Evolutionary conservation across 1,140 invertebrate species (phyloP).

Genomic region (Lasioglossum albipes): DNA sequence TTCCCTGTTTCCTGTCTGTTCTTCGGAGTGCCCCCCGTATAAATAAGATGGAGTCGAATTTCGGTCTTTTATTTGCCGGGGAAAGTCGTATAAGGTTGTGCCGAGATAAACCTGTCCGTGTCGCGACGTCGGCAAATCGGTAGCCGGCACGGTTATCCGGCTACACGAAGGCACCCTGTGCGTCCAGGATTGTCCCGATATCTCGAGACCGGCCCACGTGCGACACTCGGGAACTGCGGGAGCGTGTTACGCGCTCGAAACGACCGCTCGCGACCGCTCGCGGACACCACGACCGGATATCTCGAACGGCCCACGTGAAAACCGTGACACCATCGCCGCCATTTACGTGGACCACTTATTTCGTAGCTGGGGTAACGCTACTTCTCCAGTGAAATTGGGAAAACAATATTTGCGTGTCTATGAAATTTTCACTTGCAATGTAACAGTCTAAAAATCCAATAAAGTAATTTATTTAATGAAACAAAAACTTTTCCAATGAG

Average conservation of each 20-base stretch:
- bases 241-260: conserved; percentile 55
- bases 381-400: no score
- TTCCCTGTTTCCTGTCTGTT: conserved; percentile 23
- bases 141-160: conserved; percentile 48
- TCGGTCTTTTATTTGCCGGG: conserved; percentile 13
- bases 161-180: conserved; percentile 50
- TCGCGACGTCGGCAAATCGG: conserved; percentile 48
- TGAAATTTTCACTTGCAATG: no score
- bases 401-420: no score
- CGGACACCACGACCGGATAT: conserved; percentile 27
- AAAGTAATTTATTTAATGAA: no score
- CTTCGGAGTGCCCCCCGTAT: background rate
- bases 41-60: conserved; percentile 32
- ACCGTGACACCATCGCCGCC: conserved; percentile 27
- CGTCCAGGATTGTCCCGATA: conserved; percentile 59
- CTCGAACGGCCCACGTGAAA: conserved; percentile 54
- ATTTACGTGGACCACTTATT: conserved; percentile 21
- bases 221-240: conserved; percentile 65
- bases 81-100: conserved; percentile 25
- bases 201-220: conserved; percentile 67
- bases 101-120: conserved; percentile 35
- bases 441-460: no score
- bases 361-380: no score
- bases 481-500: no score
- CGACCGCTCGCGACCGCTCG: background rate